These are phyloP conservation scores for Smutsia temminckii DNA, from an alignment of 2,797 vertebrate genomes.

Conservation along the genomic window DNA sequence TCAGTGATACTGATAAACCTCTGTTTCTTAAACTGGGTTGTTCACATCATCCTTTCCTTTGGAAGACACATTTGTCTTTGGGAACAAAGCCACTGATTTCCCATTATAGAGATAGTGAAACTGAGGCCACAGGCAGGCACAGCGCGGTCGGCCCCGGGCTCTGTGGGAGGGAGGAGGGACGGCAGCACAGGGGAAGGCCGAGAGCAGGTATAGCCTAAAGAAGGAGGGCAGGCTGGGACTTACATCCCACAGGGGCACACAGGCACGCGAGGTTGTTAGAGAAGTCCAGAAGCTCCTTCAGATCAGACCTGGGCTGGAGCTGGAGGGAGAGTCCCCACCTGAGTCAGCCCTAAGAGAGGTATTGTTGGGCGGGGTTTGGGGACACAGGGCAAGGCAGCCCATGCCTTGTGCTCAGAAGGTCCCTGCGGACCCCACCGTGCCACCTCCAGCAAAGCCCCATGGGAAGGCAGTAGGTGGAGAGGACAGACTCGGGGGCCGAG, in stretches of 20 bases:
- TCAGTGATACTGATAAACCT: neutral
- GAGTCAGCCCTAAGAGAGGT: neutral
- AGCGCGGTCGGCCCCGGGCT: neutral
- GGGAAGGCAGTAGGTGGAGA: neutral
- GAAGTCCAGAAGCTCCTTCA: neutral
- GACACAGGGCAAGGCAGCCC: neutral
- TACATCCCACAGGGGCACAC: fast-evolving
- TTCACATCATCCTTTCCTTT: neutral
- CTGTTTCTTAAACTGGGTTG: neutral
- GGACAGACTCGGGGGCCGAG: no score
- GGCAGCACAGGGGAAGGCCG: no score
- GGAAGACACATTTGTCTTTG: neutral
- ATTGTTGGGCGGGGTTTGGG: neutral
- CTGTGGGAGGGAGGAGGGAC: neutral
- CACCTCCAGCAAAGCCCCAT: fast-evolving
- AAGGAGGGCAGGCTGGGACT: neutral
- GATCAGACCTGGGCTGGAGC: neutral
- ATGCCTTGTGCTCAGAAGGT: fast-evolving
- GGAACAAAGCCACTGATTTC: neutral
- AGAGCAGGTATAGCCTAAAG: neutral
- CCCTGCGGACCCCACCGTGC: neutral
- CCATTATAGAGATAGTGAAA: fast-evolving
- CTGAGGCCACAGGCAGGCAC: neutral
- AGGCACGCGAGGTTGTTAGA: neutral
- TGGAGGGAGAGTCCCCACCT: fast-evolving